Evolutionary conservation across 1,140 invertebrate genomes (phyloP), one percentile per base, ranked within the genome.

Genomic region (Akabosia matsudoensis): DNA sequence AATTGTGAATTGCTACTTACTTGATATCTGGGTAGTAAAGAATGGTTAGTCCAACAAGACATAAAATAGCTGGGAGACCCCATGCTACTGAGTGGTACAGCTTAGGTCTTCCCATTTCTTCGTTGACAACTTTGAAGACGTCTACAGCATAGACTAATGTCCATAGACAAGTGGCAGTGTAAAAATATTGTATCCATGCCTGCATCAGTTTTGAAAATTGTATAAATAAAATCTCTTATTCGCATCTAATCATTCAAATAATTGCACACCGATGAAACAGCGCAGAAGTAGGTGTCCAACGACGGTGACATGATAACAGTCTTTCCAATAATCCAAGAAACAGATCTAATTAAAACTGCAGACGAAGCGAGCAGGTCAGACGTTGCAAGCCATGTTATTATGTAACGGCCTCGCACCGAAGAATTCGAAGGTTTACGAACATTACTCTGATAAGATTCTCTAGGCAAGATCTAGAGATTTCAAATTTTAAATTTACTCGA

Each of bases 121-220:
- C 90, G 67, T 87, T 86, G 33, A 93, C 84, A 28, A 91, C 84
- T 30, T 90, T 84, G 83, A 89, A 89, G 84, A 92, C 92, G 81
- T 94, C 92, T 54, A 93, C 86, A 1, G 92, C 92, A 84, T 94
- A 94, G 81, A 90, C 91, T 22, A 94, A 85, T 2, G 92, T 94
- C 92, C 92, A 94, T 70, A 92, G 88, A 90, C 92, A 93, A 0
- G 92, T 92, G 13, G 90, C 90, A 81, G 90, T 92, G 81, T 93
- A 94, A 83, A 93, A 94, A 83, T 92, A 93, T 82, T 94, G 91
- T 31, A 90, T 93, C 89, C 91, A 92, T 10, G 90, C 91, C 92
- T 93, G 80, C 75, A 76, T 18, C 26, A 70, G 10, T 37, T 26
- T 30, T 45, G 31, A 52, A 45, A 26, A 26, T 14, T 31, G 33